A percentile compares a stretch with the other conserved stretches of the same genome.
These are phyloP conservation scores for Ceratina japonica DNA, from an alignment of 1,140 invertebrate species.

Conservation along the genomic window DNA sequence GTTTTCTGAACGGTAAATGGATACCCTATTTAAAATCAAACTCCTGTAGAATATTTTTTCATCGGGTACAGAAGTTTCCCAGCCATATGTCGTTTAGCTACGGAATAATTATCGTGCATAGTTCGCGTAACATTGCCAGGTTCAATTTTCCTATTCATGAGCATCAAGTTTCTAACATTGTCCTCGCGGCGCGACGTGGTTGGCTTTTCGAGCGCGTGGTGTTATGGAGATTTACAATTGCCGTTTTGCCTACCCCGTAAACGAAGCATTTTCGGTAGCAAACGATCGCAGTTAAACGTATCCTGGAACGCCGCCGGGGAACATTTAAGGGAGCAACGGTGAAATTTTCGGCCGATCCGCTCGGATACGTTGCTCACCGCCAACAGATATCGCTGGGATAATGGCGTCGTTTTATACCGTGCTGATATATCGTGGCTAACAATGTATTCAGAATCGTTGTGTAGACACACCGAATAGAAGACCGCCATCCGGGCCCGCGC, in stretches of 20 bases:
- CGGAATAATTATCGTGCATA: neutral
- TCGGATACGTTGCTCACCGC: conserved; percentile 42
- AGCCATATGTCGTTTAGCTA: too few species aligned
- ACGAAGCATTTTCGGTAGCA: conserved; percentile 60
- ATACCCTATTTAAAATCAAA: too few species aligned
- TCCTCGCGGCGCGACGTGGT: neutral
- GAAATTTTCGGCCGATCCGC: conserved; percentile 53
- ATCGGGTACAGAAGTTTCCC: too few species aligned
- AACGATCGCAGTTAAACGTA: conserved; percentile 57
- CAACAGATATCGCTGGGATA: conserved; percentile 53
- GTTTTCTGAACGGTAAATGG: too few species aligned
- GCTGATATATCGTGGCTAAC: conserved; percentile 28
- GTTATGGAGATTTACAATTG: conserved; percentile 57
- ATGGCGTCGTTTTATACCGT: conserved; percentile 46
- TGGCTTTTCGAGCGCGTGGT: conserved; percentile 19
- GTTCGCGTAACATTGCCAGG: neutral
- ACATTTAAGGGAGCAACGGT: conserved; percentile 51
- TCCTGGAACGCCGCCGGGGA: conserved; percentile 51
- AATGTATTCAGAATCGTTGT: conserved; percentile 31
- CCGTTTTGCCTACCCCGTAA: conserved; percentile 54
- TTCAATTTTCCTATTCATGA: conserved; percentile 4
- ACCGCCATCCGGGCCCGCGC: neutral
- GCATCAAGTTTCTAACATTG: conserved; percentile 17
- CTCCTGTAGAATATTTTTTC: too few species aligned
- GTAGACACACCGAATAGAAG: conserved; percentile 4